These are phyloP conservation scores for Drosophila murphyi DNA, from an alignment of 1,140 invertebrate genomes.

Conservation along the genomic window DNA sequence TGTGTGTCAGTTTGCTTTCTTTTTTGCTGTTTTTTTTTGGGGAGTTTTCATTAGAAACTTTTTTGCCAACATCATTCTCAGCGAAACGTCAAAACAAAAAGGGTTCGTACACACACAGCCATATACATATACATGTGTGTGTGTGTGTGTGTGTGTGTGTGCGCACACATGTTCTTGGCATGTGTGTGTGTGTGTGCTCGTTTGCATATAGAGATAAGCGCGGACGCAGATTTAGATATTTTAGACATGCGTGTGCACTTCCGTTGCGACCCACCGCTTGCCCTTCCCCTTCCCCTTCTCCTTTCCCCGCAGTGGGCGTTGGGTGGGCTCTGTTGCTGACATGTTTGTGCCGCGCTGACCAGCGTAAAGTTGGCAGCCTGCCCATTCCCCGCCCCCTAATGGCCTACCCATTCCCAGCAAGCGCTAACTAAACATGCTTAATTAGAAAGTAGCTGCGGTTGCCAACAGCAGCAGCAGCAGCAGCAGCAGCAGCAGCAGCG, in stretches of 20 bases:
- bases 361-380: constrained; percentile 20
- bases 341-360: constrained; percentile 55
- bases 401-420: not conserved
- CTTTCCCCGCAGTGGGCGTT: not conserved
- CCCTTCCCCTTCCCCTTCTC: too few species aligned
- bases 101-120: constrained; percentile 47
- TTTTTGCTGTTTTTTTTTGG: constrained; percentile 43
- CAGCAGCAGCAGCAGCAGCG: not conserved
- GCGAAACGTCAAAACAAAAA: constrained; percentile 68
- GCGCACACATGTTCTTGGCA: not conserved
- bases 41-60: constrained; percentile 76
- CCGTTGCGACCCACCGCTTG: not conserved
- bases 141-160: constrained; percentile 37
- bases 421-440: constrained; percentile 77
- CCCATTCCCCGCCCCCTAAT: not conserved
- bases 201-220: constrained; percentile 58
- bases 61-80: constrained; percentile 65
- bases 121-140: constrained; percentile 10
- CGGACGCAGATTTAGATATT: constrained; percentile 74
- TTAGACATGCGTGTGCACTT: constrained; percentile 70
- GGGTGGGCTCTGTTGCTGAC: constrained; percentile 56
- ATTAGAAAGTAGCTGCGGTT: constrained; percentile 78
- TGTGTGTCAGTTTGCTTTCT: not conserved
- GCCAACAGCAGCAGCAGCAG: constrained; percentile 3
- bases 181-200: not conserved